Evolutionary conservation across 2,113 vertebrate genomes (phyloP).

Genomic region (Thalassoma bifasciatum): DNA sequence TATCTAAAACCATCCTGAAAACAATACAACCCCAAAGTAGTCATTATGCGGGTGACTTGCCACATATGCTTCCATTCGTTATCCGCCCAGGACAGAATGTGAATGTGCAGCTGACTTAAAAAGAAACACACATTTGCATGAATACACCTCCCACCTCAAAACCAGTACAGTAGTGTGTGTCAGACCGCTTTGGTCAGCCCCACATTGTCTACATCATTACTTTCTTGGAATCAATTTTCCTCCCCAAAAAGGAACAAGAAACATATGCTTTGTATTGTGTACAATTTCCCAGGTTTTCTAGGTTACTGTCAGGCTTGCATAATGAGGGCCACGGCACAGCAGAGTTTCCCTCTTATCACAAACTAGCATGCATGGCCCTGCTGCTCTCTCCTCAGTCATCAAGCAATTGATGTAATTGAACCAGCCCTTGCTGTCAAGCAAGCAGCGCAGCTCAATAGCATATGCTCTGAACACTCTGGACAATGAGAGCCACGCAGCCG

Average conservation of each 20-base stretch:
- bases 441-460: slow-evolving; percentile 85
- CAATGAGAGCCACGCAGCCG: slow-evolving; percentile 88
- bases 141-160: slow-evolving; percentile 56
- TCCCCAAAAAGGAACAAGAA: slow-evolving; percentile 80
- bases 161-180: slow-evolving; percentile 60
- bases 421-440: slow-evolving; percentile 88
- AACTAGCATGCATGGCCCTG: slow-evolving; percentile 95
- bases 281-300: slow-evolving; percentile 84
- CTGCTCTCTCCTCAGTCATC: slow-evolving; percentile 93
- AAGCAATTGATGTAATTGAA: slow-evolving; percentile 96
- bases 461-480: slow-evolving; percentile 87
- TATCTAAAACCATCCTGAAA: slow-evolving; percentile 67
- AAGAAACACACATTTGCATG: slow-evolving; percentile 49
- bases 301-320: slow-evolving; percentile 92
- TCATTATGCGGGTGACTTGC: slow-evolving; percentile 63
- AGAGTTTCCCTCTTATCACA: slow-evolving; percentile 92
- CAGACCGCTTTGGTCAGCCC: slow-evolving; percentile 66
- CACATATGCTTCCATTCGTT: slow-evolving; percentile 53
- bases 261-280: slow-evolving; percentile 87
- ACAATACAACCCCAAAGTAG: slow-evolving; percentile 59
- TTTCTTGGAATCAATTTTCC: slow-evolving; percentile 76
- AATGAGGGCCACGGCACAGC: slow-evolving; percentile 88
- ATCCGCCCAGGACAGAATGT: slow-evolving; percentile 47
- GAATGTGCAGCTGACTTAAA: slow-evolving; percentile 46
- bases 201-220: slow-evolving; percentile 66